These are phyloP conservation scores for Gila orcuttii DNA, from an alignment of 2,113 vertebrate genomes.

Conservation along the genomic window DNA sequence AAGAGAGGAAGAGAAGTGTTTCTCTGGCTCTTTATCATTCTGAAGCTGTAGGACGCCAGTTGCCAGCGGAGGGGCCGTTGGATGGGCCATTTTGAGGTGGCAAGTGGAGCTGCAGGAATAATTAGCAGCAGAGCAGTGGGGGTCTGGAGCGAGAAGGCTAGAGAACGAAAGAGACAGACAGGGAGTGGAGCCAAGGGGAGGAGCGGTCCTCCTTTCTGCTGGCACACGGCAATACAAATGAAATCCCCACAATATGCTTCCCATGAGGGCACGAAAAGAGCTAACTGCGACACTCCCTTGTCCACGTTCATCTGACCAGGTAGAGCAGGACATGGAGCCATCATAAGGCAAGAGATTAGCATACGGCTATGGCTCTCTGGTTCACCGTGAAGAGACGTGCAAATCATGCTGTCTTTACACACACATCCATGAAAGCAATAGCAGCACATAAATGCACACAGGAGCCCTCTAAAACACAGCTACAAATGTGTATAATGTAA, in stretches of 20 bases:
- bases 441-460: slow-evolving; percentile 19
- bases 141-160: slow-evolving; percentile 47
- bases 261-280: slow-evolving; percentile 49
- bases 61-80: slow-evolving; percentile 66
- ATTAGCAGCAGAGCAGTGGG: slow-evolving; percentile 64
- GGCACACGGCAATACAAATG: slow-evolving; percentile 48
- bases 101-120: slow-evolving; percentile 71
- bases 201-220: slow-evolving; percentile 51
- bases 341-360: slow-evolving; percentile 8
- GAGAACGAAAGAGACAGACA: slow-evolving; percentile 24
- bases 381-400: not conserved
- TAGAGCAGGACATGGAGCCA: slow-evolving; percentile 45
- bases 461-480: not conserved
- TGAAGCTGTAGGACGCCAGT: slow-evolving; percentile 69
- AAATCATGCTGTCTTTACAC: not conserved
- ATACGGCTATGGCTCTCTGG: not conserved
- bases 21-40: slow-evolving; percentile 75
- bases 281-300: slow-evolving; percentile 56
- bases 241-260: slow-evolving; percentile 59
- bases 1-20: slow-evolving; percentile 9
- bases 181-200: slow-evolving; percentile 40
- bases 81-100: slow-evolving; percentile 67
- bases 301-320: slow-evolving; percentile 59
- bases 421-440: slow-evolving; percentile 11
- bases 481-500: not conserved